phyloP scores from a whole-genome alignment of 2,888 invertebrate genomes.

The Exephanes ischioxanthus region DNA sequence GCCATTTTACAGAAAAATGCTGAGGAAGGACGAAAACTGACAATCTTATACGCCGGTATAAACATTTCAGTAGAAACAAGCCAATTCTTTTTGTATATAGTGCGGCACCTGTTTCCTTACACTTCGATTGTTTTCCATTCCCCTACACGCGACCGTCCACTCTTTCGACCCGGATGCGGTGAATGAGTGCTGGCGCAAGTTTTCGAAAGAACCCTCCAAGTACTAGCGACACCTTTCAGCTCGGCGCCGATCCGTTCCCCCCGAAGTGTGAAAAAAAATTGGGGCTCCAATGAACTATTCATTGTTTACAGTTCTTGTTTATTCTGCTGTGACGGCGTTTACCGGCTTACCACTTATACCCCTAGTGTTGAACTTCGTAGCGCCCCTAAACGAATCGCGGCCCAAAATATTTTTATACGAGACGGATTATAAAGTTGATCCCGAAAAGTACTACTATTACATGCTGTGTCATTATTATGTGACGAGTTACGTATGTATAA shows the following conservation, averaged over 20 bases:
- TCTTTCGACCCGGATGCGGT: no score
- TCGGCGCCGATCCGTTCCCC: no score
- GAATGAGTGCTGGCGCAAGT: no score
- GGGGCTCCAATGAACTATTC: not conserved
- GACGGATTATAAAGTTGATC: slow-evolving; percentile 68
- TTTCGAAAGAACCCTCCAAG: no score
- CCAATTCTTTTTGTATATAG: not conserved
- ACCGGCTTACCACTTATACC: slow-evolving; percentile 57
- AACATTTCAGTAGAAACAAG: not conserved
- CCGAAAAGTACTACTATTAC: slow-evolving; percentile 66
- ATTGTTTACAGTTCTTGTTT: slow-evolving; percentile 23
- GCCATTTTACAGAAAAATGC: slow-evolving; percentile 43
- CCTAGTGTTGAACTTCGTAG: slow-evolving; percentile 60
- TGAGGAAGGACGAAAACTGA: slow-evolving; percentile 27
- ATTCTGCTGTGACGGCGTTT: slow-evolving; percentile 24
- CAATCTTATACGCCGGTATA: slow-evolving; percentile 34
- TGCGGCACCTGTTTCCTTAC: no score
- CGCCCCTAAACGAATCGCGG: slow-evolving; percentile 67
- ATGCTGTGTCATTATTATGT: slow-evolving; percentile 63
- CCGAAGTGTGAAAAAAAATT: no score
- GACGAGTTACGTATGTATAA: slow-evolving; percentile 41
- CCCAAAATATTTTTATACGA: slow-evolving; percentile 57
- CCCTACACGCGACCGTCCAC: no score
- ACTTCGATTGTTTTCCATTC: no score
- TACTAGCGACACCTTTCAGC: no score